Percentiles rank a stretch among this genome's conserved stretches.
Conservation (phyloP, 23 tunicate species). For the Ciona savignyi region DNA sequence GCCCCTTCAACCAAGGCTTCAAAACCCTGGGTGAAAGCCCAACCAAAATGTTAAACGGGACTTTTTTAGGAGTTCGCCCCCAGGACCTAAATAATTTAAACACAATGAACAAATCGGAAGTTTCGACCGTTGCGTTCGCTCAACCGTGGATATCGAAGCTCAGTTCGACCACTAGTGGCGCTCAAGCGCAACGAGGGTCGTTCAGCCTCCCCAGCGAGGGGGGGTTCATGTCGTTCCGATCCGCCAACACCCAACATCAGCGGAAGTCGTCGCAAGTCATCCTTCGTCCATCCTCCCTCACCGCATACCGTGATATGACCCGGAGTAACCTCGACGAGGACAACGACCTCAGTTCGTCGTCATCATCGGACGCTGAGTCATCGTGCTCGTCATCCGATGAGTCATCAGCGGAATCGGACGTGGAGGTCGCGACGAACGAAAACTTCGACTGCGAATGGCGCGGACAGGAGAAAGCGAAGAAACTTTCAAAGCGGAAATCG, state of each 20-base stretch:
- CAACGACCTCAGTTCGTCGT: conserved; percentile 34
- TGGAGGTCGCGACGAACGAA: background rate
- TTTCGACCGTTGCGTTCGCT: conserved; percentile 34
- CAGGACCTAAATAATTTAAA: conserved; percentile 56
- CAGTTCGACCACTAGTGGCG: background rate
- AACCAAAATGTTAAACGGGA: conserved; percentile 10
- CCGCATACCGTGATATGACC: conserved; percentile 60
- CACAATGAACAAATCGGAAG: conserved; percentile 1
- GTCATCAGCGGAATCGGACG: conserved; percentile 45
- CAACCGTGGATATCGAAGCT: conserved; percentile 41
- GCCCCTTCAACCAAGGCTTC: background rate
- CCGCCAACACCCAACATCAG: background rate
- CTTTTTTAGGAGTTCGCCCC: conserved; percentile 96
- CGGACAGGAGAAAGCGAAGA: conserved; percentile 3
- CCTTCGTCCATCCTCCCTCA: conserved; percentile 30
- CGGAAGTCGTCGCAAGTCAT: background rate
- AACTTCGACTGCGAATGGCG: conserved; percentile 12
- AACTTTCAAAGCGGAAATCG: conserved; percentile 4
- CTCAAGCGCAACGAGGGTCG: conserved; percentile 11
- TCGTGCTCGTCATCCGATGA: conserved; percentile 47
- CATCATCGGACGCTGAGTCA: conserved; percentile 43
- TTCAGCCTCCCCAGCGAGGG: conserved; percentile 17
- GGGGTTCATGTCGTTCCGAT: conserved; percentile 18
- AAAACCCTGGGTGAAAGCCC: background rate
- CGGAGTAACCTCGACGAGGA: conserved; percentile 39